These are phyloP conservation scores for Pseudotriccus pelzelni DNA, from an alignment of 2,797 vertebrate species.

Conservation along the genomic window DNA sequence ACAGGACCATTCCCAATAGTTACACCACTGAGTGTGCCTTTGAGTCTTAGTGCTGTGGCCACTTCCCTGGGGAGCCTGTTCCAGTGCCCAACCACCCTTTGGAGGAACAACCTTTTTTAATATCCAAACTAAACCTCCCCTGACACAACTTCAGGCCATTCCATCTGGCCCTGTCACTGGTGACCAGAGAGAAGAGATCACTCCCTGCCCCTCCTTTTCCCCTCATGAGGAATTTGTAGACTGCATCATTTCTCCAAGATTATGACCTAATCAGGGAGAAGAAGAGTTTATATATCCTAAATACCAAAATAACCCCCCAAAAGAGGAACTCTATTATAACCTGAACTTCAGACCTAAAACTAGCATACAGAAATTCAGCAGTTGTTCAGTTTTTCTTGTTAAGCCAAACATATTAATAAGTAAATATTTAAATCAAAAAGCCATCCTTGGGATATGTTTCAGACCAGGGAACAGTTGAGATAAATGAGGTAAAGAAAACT, in stretches of 20 bases:
- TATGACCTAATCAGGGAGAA: not conserved
- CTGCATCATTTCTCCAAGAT: not conserved
- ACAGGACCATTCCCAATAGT: not conserved
- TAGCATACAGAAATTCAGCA: not conserved
- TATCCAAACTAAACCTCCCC: not conserved
- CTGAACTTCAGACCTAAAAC: not conserved
- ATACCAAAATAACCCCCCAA: not conserved
- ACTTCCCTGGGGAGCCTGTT: not conserved
- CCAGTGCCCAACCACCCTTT: not conserved
- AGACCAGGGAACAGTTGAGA: not conserved
- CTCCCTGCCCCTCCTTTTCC: not conserved
- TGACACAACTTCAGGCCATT: not conserved
- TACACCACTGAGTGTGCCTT: too few species aligned
- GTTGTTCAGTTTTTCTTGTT: not conserved
- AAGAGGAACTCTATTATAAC: not conserved
- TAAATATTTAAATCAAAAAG: not conserved
- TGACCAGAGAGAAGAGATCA: not conserved
- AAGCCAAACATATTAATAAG: not conserved
- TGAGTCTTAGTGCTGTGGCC: not conserved
- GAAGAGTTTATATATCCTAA: not conserved
- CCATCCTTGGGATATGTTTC: not conserved
- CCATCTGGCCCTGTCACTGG: too few species aligned
- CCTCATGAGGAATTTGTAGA: not conserved
- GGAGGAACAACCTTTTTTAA: not conserved
- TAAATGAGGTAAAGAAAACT: not conserved